phyloP scores from a whole-genome alignment of 2,888 invertebrate genomes.

The Tachystola acroxantha region DNA sequence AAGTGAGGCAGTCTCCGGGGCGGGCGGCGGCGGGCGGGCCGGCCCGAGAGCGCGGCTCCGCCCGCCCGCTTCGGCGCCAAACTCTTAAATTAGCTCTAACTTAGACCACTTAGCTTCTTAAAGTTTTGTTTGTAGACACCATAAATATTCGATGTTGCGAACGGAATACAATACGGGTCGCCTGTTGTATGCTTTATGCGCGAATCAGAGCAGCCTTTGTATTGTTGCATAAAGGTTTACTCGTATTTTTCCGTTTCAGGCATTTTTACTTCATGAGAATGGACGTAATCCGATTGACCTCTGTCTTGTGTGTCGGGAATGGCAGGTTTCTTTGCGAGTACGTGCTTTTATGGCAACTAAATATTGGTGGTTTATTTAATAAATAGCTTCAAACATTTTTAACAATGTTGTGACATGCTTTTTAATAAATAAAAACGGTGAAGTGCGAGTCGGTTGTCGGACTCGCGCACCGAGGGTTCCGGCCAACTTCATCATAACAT shows the following conservation, averaged over 20 bases:
- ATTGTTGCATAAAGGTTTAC: constrained; percentile 39
- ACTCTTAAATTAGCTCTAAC: constrained; percentile 75
- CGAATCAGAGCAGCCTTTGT: constrained; percentile 46
- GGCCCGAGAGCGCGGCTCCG: constrained; percentile 22
- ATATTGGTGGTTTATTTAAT: too few relatives aligned
- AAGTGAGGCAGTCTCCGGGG: constrained; percentile 50
- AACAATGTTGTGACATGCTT: too few relatives aligned
- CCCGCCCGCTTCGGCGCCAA: constrained; percentile 42
- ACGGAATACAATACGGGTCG: constrained; percentile 47
- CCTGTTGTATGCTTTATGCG: constrained; percentile 43
- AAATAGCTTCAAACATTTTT: too few relatives aligned
- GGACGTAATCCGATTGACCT: constrained; percentile 6
- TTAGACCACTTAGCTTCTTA: constrained; percentile 72
- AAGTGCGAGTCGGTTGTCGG: too few relatives aligned
- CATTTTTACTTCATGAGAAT: constrained; percentile 10
- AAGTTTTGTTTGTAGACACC: constrained; percentile 70
- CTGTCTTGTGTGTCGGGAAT: constrained; percentile 1
- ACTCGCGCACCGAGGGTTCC: too few relatives aligned
- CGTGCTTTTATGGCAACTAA: background rate
- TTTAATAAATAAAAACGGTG: too few relatives aligned
- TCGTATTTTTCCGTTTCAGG: constrained; percentile 21
- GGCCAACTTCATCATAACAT: too few relatives aligned
- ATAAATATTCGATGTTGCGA: constrained; percentile 65
- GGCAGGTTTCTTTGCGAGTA: background rate
- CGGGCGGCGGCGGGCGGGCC: constrained; percentile 18